phyloP scores from a whole-genome alignment of 37 sponge, comb jelly and placozoan species.

The Oscarella lobularis region DNA sequence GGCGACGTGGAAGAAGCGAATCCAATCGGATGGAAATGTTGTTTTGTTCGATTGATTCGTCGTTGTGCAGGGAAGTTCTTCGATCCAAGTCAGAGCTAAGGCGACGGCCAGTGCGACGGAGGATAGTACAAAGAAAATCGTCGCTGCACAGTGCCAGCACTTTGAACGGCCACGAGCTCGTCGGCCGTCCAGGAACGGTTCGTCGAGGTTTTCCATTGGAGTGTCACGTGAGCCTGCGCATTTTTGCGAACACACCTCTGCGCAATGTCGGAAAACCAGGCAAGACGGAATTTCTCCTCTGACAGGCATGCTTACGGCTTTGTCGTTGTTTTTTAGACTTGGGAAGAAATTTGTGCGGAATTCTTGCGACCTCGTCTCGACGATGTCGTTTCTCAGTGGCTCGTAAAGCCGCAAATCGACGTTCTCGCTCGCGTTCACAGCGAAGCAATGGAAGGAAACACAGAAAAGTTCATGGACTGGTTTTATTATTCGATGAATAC shows the following conservation, averaged over 20 bases:
- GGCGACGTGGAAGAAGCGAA: background rate
- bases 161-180: no score
- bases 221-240: no score
- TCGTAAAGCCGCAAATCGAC: background rate
- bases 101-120: background rate
- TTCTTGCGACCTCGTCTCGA: background rate
- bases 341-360: background rate
- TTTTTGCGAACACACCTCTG: no score
- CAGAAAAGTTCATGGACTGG: background rate
- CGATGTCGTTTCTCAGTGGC: background rate
- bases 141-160: no score
- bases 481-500: background rate
- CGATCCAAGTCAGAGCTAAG: background rate
- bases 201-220: no score
- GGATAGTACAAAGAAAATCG: no score
- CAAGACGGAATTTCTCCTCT: no score
- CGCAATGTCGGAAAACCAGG: no score
- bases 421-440: background rate
- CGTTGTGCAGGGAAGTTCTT: background rate
- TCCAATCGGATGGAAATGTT: background rate
- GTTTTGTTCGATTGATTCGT: background rate
- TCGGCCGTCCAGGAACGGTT: no score
- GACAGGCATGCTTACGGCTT: no score
- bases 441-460: background rate
- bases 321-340: no score